Evolutionary conservation across 2,888 invertebrate species (phyloP).

Genomic region (Tupiocoris notatus): DNA sequence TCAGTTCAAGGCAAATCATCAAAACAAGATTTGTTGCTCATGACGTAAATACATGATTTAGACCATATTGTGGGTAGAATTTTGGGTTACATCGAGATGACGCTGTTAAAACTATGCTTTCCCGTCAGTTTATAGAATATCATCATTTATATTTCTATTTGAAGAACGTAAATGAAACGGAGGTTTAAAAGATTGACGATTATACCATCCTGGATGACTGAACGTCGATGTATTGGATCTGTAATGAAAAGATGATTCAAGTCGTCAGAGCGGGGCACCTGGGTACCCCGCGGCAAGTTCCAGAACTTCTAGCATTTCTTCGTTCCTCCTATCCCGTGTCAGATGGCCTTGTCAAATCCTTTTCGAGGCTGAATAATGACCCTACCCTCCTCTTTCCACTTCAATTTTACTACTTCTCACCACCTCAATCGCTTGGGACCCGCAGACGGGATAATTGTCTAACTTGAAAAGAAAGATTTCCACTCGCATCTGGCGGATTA

Average conservation of each 20-base stretch:
- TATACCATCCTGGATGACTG: background rate
- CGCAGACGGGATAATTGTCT: background rate
- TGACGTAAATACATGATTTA: no score
- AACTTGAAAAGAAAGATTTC: slow-evolving; percentile 23
- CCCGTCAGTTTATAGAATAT: no score
- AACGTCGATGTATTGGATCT: background rate
- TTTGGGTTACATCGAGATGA: no score
- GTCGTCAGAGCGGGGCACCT: background rate
- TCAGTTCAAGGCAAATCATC: no score
- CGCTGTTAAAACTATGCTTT: no score
- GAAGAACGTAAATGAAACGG: no score
- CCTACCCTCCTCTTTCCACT: background rate
- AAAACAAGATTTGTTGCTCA: no score
- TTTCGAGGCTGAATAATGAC: background rate
- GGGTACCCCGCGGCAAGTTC: background rate
- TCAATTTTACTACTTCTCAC: background rate
- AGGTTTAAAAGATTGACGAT: background rate
- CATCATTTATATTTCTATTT: no score
- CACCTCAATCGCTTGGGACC: background rate
- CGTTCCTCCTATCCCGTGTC: background rate
- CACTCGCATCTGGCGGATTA: slow-evolving; percentile 33
- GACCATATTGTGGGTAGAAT: no score
- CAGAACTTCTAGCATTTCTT: background rate
- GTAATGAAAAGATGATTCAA: background rate
- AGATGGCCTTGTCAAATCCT: background rate